These are phyloP conservation scores for Pygoscelis antarcticus DNA, from an alignment of 2,113 vertebrate genomes.

Conservation along the genomic window DNA sequence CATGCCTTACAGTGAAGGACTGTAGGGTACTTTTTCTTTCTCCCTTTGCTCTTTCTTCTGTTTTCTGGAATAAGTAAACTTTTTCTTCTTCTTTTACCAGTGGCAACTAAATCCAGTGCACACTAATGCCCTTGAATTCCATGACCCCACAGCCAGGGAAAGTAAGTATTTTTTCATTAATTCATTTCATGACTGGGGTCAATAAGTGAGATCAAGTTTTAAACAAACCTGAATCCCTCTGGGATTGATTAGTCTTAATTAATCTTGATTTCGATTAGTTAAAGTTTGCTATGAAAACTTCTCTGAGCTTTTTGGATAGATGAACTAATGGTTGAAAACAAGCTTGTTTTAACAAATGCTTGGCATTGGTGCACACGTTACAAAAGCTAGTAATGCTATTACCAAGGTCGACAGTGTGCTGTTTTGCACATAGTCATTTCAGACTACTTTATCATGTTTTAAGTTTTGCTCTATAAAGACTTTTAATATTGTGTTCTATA, in stretches of 20 bases:
- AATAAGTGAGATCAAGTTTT: not conserved
- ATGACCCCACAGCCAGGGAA: conserved; percentile 53
- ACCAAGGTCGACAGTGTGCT: not conserved
- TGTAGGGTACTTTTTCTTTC: not conserved
- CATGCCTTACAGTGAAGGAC: not conserved
- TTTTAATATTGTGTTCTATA: not conserved
- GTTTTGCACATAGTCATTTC: not conserved
- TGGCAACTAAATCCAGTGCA: conserved; percentile 82
- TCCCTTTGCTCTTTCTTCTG: not conserved
- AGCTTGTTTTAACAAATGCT: not conserved
- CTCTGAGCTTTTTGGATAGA: not conserved
- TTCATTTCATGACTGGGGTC: not conserved
- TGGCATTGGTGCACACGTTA: not conserved
- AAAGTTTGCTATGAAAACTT: not conserved
- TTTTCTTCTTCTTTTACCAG: conserved; percentile 71
- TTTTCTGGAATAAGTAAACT: not conserved
- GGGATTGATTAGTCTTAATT: not conserved
- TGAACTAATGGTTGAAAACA: not conserved
- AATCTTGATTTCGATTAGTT: not conserved
- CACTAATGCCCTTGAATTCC: conserved; percentile 48
- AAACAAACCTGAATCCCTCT: not conserved
- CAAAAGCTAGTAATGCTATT: not conserved
- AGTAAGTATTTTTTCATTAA: conserved; percentile 77
- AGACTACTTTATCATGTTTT: not conserved
- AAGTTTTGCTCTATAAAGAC: not conserved